These are phyloP conservation scores for Mimas tiliae DNA, from an alignment of 2,888 invertebrate species.

Conservation along the genomic window DNA sequence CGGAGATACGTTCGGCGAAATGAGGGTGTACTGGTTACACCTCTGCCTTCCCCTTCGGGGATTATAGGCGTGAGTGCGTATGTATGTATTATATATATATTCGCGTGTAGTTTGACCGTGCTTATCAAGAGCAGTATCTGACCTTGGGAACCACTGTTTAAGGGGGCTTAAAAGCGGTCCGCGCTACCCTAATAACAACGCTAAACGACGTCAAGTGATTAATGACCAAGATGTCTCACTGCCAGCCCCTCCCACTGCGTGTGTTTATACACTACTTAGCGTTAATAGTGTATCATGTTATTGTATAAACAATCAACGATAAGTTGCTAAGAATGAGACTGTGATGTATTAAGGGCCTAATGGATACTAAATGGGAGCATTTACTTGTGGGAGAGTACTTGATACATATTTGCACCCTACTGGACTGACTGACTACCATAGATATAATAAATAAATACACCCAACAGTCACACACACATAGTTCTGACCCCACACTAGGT, in stretches of 20 bases:
- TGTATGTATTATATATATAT: too few species aligned
- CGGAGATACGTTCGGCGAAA: too few species aligned
- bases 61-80: too few species aligned
- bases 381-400: too few species aligned
- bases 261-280: slow-evolving; percentile 18
- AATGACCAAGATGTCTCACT: slow-evolving; percentile 46
- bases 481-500: too few species aligned
- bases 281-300: slow-evolving; percentile 15
- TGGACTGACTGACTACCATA: too few species aligned
- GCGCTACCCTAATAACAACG: slow-evolving; percentile 63
- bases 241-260: background rate
- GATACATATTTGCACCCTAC: too few species aligned
- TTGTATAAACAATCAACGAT: slow-evolving; percentile 18
- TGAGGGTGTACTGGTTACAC: too few species aligned
- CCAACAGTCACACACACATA: too few species aligned
- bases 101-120: background rate
- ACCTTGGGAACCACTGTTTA: slow-evolving; percentile 20
- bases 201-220: slow-evolving; percentile 57
- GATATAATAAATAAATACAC: too few species aligned
- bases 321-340: slow-evolving; percentile 15
- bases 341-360: background rate
- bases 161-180: slow-evolving; percentile 63
- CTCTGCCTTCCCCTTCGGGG: too few species aligned
- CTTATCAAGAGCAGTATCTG: background rate
- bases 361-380: background rate